These are phyloP conservation scores for Chironomus riparius DNA, from an alignment of 2,888 invertebrate species.

Conservation along the genomic window DNA sequence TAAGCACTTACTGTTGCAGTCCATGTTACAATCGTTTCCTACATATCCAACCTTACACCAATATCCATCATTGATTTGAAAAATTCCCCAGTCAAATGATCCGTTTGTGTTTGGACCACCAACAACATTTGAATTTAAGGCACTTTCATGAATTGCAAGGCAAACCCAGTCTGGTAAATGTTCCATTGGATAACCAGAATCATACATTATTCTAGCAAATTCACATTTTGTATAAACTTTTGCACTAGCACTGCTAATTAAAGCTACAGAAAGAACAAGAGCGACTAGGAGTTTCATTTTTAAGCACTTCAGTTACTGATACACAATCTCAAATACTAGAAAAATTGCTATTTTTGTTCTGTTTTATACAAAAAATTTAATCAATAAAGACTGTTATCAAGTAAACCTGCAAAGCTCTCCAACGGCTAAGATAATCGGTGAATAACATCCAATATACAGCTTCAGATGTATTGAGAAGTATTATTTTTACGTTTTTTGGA, in stretches of 20 bases:
- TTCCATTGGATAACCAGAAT: background rate
- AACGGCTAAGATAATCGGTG: no score
- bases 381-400: no score
- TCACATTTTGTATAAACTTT: constrained; percentile 4
- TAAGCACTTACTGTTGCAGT: constrained; percentile 37
- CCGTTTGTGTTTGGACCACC: constrained; percentile 32
- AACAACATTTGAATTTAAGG: constrained; percentile 29
- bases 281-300: background rate
- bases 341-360: no score
- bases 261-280: background rate
- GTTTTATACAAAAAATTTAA: no score
- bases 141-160: constrained; percentile 29
- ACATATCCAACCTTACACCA: constrained; percentile 42
- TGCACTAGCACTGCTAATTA: background rate
- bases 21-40: constrained; percentile 43
- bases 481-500: no score
- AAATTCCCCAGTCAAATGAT: constrained; percentile 46
- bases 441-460: no score
- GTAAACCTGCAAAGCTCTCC: no score
- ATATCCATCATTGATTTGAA: constrained; percentile 45
- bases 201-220: background rate
- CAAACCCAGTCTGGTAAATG: background rate
- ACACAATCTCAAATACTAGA: no score
- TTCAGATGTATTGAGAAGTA: no score
- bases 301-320: no score